Conservation (phyloP, 1,140 invertebrate genomes). For the Portunus trituberculatus region DNA sequence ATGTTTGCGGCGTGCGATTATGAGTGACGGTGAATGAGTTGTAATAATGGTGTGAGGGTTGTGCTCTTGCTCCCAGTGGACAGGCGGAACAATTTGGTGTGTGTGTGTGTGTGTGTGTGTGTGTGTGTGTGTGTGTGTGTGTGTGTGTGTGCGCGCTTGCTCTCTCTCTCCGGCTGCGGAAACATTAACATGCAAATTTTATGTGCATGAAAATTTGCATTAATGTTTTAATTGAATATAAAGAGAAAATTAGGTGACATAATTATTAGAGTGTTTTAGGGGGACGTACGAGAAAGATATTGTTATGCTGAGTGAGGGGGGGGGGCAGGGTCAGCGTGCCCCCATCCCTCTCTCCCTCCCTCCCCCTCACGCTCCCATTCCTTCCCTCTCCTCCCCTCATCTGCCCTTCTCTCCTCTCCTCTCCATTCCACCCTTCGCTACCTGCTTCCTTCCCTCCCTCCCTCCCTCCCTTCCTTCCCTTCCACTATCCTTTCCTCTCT, state of each 20-base stretch:
- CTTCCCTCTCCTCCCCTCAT: not conserved
- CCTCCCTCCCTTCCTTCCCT: not conserved
- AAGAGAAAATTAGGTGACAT: slow-evolving; percentile 23
- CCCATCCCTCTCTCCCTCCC: not conserved
- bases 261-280: slow-evolving; percentile 14
- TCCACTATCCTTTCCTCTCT: not conserved
- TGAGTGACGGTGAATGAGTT: too few species aligned
- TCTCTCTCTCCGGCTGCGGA: not conserved
- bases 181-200: slow-evolving; percentile 24
- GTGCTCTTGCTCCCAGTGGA: too few species aligned
- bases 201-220: slow-evolving; percentile 23
- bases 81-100: too few species aligned
- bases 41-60: too few species aligned
- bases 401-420: not conserved
- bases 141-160: not conserved
- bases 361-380: not conserved
- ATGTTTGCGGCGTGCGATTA: not conserved
- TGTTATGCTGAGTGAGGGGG: slow-evolving; percentile 8
- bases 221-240: slow-evolving; percentile 25
- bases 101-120: too few species aligned
- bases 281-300: not conserved
- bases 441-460: not conserved
- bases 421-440: too few species aligned
- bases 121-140: too few species aligned
- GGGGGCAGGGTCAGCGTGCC: not conserved